Percentiles rank a stretch among this genome's conserved stretches.
Conservation (phyloP, 2,888 invertebrate species). For the Empis stercorea region DNA sequence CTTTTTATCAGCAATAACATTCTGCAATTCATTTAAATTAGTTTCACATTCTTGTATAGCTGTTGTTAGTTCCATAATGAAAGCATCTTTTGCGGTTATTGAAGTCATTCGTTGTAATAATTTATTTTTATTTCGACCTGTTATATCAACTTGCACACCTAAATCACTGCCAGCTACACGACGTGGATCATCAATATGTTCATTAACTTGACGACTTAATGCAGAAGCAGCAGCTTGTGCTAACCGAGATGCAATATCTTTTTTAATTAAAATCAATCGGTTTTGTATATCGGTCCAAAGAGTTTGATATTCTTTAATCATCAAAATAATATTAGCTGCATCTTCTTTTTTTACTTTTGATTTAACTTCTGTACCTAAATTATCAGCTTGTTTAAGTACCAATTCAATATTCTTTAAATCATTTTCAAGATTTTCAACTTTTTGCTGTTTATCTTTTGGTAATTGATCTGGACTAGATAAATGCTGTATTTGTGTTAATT, state of each 20-base stretch:
- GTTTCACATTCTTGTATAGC: constrained; percentile 59
- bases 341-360: constrained; percentile 43
- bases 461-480: constrained; percentile 35
- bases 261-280: constrained; percentile 38
- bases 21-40: constrained; percentile 52
- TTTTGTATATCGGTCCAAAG: constrained; percentile 48
- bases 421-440: constrained; percentile 39
- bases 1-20: constrained; percentile 44
- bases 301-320: constrained; percentile 53
- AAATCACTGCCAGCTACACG: constrained; percentile 62
- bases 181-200: constrained; percentile 58
- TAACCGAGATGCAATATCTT: constrained; percentile 29
- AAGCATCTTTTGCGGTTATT: constrained; percentile 71
- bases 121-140: constrained; percentile 39
- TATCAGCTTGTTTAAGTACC: constrained; percentile 44
- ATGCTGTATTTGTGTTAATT: constrained; percentile 55
- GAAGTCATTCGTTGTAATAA: constrained; percentile 47
- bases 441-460: constrained; percentile 18
- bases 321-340: constrained; percentile 41
- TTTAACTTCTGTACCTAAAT: constrained; percentile 47
- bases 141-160: constrained; percentile 70
- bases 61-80: constrained; percentile 57
- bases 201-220: constrained; percentile 39
- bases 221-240: constrained; percentile 14
- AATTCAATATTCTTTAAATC: constrained; percentile 42